phyloP scores from a whole-genome alignment of 2,888 invertebrate genomes.

The Drosophila dives region DNA sequence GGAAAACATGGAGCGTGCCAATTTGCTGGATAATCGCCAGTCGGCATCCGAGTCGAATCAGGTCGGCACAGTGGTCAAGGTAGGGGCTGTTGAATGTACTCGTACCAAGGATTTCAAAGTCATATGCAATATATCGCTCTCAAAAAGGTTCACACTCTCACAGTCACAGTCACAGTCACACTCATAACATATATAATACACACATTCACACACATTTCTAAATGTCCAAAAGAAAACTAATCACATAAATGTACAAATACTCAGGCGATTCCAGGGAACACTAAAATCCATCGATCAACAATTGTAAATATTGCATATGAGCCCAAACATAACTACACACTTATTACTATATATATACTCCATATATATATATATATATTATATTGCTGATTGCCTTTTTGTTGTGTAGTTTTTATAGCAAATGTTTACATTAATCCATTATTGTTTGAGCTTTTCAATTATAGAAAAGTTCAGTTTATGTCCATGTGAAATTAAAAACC shows the following conservation, averaged over 20 bases:
- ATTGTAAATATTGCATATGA: slow-evolving; percentile 75
- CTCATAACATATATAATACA: slow-evolving; percentile 3
- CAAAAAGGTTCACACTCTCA: not conserved
- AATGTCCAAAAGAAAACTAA: slow-evolving; percentile 8
- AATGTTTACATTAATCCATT: slow-evolving; percentile 40
- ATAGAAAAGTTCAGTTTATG: slow-evolving; percentile 55
- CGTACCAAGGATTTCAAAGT: slow-evolving; percentile 82
- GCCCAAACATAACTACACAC: slow-evolving; percentile 14
- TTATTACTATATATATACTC: slow-evolving; percentile 5
- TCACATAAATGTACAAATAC: slow-evolving; percentile 6
- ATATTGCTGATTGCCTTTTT: slow-evolving; percentile 23
- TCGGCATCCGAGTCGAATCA: slow-evolving; percentile 87
- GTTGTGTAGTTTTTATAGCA: slow-evolving; percentile 27
- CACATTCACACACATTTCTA: slow-evolving; percentile 4
- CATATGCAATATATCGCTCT: slow-evolving; percentile 66
- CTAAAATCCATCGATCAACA: slow-evolving; percentile 9
- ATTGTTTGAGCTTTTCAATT: slow-evolving; percentile 51
- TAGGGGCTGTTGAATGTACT: slow-evolving; percentile 86
- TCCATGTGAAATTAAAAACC: slow-evolving; percentile 42
- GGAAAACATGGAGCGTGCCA: slow-evolving; percentile 87
- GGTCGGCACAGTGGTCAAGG: slow-evolving; percentile 95
- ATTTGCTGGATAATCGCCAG: slow-evolving; percentile 85
- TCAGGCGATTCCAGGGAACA: slow-evolving; percentile 2
- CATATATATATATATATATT: not conserved
- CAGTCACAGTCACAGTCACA: slow-evolving; percentile 1